Conservation (phyloP, 1,140 invertebrate genomes). For the Trachymyrmex cornetzi region DNA sequence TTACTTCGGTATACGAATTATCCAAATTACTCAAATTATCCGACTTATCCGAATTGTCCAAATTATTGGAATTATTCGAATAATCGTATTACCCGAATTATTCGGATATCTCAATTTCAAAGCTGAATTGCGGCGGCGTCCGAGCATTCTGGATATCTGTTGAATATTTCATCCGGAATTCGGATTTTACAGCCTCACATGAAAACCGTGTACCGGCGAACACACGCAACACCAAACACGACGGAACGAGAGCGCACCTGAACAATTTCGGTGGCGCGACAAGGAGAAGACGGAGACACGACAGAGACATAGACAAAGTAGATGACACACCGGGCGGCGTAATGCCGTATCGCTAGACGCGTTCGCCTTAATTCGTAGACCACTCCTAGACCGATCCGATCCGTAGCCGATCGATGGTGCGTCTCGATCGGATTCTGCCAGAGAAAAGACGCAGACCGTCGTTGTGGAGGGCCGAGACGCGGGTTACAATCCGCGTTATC, state of each 20-base stretch:
- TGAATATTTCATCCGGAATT: background rate
- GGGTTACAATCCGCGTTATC: background rate
- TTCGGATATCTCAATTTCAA: conserved; percentile 16
- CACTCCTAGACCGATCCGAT: conserved; percentile 43
- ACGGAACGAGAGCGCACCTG: conserved; percentile 51
- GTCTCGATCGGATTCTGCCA: conserved; percentile 17
- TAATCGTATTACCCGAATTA: conserved; percentile 26
- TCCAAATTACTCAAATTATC: conserved; percentile 28
- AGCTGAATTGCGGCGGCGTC: background rate
- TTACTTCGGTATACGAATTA: background rate
- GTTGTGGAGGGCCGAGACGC: conserved; percentile 20
- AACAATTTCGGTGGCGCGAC: conserved; percentile 59
- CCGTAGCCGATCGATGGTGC: conserved; percentile 18
- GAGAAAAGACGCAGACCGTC: conserved; percentile 16
- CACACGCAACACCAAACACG: conserved; percentile 50
- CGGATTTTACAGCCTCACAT: conserved; percentile 16
- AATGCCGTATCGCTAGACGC: conserved; percentile 48
- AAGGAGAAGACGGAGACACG: conserved; percentile 68
- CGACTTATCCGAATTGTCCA: conserved; percentile 27
- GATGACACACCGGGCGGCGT: conserved; percentile 52
- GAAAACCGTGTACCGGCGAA: conserved; percentile 20
- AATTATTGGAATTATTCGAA: conserved; percentile 23
- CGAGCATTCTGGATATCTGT: conserved; percentile 17
- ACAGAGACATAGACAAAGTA: conserved; percentile 71
- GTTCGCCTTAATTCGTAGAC: conserved; percentile 28